phyloP scores from a whole-genome alignment of 2,113 vertebrate species.

The Orycteropus afer region DNA sequence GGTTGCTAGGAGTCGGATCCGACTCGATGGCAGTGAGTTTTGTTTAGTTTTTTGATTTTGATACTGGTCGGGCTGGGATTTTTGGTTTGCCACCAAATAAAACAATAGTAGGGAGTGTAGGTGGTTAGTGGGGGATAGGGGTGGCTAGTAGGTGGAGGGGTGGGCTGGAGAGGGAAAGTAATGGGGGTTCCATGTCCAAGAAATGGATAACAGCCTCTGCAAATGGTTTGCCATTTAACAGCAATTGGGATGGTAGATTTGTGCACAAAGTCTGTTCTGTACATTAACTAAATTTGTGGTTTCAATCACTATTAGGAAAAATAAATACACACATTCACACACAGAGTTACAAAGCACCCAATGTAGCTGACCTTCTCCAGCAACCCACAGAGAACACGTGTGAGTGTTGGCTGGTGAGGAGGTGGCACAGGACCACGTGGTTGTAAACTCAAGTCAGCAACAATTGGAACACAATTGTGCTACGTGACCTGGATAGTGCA shows the following conservation, averaged over 20 bases:
- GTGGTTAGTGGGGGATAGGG: background rate
- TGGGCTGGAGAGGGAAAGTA: background rate
- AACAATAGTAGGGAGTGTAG: background rate
- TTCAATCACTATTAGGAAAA: constrained; percentile 81
- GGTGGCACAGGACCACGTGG: background rate
- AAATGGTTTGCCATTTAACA: constrained; percentile 82
- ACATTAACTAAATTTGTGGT: constrained; percentile 83
- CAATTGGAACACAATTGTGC: fast-evolving
- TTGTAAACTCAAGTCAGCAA: constrained; percentile 62
- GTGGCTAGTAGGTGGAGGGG: background rate
- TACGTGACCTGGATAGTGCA: background rate
- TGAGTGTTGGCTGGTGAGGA: background rate
- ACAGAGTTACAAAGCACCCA: constrained; percentile 58
- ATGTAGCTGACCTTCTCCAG: constrained; percentile 68
- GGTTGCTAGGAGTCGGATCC: no score
- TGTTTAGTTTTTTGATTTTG: no score
- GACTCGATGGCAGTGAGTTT: no score
- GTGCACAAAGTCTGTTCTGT: constrained; percentile 78
- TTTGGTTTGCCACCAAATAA: constrained; percentile 78
- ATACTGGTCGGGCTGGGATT: constrained; percentile 70
- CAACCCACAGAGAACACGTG: constrained; percentile 33
- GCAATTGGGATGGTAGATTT: constrained; percentile 81
- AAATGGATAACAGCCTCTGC: constrained; percentile 77
- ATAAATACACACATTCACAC: background rate
- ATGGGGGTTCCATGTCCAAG: background rate